These are phyloP conservation scores for Cylloceria caligata DNA, from an alignment of 2,888 invertebrate species.

Conservation along the genomic window DNA sequence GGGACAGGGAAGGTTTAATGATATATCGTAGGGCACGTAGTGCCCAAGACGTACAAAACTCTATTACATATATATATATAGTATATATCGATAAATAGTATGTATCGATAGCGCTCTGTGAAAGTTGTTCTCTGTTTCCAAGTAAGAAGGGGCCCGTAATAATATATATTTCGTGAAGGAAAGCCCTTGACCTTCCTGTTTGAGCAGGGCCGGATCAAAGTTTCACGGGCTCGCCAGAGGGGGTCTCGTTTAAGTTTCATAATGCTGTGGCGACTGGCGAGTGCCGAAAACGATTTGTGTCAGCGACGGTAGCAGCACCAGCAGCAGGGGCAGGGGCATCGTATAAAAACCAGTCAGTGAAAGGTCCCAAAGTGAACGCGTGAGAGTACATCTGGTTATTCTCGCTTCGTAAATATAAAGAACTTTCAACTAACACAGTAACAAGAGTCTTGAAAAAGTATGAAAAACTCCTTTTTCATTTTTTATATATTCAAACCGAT, in stretches of 20 bases:
- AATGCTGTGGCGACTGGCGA: conserved; percentile 34
- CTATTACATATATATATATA: background rate
- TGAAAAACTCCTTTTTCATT: background rate
- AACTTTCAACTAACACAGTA: background rate
- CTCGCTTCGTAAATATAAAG: background rate
- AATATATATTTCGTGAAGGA: conserved; percentile 48
- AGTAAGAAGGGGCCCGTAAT: conserved; percentile 50
- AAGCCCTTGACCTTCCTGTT: conserved; percentile 82
- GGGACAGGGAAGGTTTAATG: background rate
- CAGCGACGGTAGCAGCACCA: background rate
- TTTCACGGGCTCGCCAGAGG: conserved; percentile 56
- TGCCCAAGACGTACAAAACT: no score
- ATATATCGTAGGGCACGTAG: no score
- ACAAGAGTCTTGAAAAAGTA: background rate
- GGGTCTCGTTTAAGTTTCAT: conserved; percentile 43
- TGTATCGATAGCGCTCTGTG: conserved; percentile 57
- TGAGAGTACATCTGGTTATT: conserved; percentile 29
- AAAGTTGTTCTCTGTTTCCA: conserved; percentile 66
- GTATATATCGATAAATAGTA: background rate
- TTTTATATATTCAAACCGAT: background rate
- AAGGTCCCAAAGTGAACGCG: conserved; percentile 25
- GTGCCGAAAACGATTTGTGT: conserved; percentile 69
- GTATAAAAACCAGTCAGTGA: conserved; percentile 31
- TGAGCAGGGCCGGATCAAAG: conserved; percentile 57
- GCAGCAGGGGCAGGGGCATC: background rate